Evolutionary conservation across 2,888 invertebrate genomes (phyloP), one percentile per base, ranked within the genome.

Genomic region (Anaspis maculata): DNA sequence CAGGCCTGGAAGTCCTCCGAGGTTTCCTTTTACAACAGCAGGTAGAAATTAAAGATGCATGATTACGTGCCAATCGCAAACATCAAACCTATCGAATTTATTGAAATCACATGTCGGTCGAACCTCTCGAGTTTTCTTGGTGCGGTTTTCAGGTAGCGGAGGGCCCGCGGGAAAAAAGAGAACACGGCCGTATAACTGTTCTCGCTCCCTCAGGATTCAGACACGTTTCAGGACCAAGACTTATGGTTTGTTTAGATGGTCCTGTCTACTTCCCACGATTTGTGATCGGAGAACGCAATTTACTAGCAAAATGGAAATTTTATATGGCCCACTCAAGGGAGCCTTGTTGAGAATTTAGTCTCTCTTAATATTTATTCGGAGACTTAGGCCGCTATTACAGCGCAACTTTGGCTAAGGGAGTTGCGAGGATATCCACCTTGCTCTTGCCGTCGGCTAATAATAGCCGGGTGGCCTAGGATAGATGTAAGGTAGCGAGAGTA

Each of bases 161-260:
- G n/a, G n/a, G 21, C 33, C 35, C 27, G 9, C 23, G 36, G 31
- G 35, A 37, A 33, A 16, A 15, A 25, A 37, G 30, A 28, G 27
- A 33, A 27, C 22, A 40, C 37, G 31, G 37, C 25, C 34, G 29
- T 41, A 38, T 42, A 48, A 45, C 48, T 45, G 41, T 39, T 44
- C 41, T 32, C 37, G 36, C 39, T 50, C 48, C 51, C 49, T 22
- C 25, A 44, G 46, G 48, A 45, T 34, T 38, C 33, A 37, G 30
- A 41, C 44, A 49, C 48, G 47, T 48, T 44, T 29, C 37, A 35
- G 32, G 39, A 29, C 32, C 34, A 48, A 49, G 52, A 55, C 50
- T 52, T 55, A 55, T 51, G 52, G 54, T 53, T 54, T 56, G 54
- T 56, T 54, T 56, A 56, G 53, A 52, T 53, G 51, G 48, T 43